A percentile compares a stretch with the other conserved stretches of the same genome.
Evolutionary conservation across 2,888 invertebrate species (phyloP).

Genomic region (Pyrocoelia pectoralis): DNA sequence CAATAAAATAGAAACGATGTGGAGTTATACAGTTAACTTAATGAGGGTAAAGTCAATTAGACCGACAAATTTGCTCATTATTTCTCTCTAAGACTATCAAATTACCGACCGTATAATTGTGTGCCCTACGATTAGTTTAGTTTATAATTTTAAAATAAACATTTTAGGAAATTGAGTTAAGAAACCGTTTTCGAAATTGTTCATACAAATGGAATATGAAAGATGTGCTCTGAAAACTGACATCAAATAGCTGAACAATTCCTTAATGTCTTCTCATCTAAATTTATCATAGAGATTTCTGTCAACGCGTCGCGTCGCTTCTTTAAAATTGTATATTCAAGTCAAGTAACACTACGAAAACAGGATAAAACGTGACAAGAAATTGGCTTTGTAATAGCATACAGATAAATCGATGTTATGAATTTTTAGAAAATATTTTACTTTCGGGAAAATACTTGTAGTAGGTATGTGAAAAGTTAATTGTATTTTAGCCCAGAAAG

Average conservation of each 20-base stretch:
- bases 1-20: conserved; percentile 24
- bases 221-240: neutral
- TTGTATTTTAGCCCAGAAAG: neutral
- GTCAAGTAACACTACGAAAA: conserved; percentile 9
- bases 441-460: neutral
- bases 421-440: conserved; percentile 8
- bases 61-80: conserved; percentile 34
- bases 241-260: conserved; percentile 11
- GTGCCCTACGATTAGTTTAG: conserved; percentile 4
- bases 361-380: conserved; percentile 17
- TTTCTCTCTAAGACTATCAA: conserved; percentile 26
- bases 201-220: neutral
- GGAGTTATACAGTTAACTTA: conserved; percentile 25
- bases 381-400: conserved; percentile 13
- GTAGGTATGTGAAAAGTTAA: neutral
- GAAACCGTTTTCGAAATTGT: neutral
- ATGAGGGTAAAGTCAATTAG: conserved; percentile 35
- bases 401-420: conserved; percentile 10
- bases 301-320: conserved; percentile 4
- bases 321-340: conserved; percentile 7
- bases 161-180: neutral
- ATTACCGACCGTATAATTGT: conserved; percentile 26
- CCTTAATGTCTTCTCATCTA: conserved; percentile 12
- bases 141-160: neutral
- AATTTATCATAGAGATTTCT: conserved; percentile 16